Conservation (phyloP, 2,888 invertebrate genomes). For the Digitonthophagus gazella region DNA sequence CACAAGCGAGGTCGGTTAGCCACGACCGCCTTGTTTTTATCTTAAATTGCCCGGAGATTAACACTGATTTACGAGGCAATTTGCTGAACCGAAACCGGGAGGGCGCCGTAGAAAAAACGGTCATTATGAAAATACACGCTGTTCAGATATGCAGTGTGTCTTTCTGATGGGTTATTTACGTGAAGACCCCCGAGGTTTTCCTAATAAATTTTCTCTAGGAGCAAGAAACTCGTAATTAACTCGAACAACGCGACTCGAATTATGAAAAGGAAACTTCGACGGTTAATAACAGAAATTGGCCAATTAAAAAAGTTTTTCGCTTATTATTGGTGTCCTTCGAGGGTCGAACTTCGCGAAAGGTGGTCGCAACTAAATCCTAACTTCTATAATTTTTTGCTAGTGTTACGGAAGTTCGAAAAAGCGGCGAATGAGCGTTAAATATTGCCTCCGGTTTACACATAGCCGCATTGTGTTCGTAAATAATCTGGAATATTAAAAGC, state of each 20-base stretch:
- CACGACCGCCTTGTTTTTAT: not conserved
- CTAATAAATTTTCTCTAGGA: not conserved
- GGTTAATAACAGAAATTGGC: not conserved
- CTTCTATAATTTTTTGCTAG: not conserved
- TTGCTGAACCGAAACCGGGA: conserved; percentile 3
- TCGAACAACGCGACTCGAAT: not conserved
- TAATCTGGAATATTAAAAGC: not conserved
- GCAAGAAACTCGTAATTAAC: not conserved
- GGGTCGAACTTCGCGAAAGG: not conserved
- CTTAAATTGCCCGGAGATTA: not conserved
- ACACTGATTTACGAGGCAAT: conserved; percentile 1
- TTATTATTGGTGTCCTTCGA: not conserved
- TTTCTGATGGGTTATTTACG: not conserved
- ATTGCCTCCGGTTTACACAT: not conserved
- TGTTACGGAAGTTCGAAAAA: not conserved
- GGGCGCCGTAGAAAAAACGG: not conserved
- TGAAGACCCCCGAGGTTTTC: not conserved
- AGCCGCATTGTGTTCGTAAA: not conserved
- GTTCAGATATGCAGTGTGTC: not conserved
- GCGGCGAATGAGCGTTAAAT: not conserved
- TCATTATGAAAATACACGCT: not conserved
- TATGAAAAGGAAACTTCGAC: not conserved
- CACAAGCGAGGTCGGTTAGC: not conserved
- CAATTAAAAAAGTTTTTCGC: not conserved
- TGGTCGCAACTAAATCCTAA: not conserved